Base-by-base conservation (phyloP, 2,113 vertebrate genomes). In the mouse (Mus musculus) region DNA sequence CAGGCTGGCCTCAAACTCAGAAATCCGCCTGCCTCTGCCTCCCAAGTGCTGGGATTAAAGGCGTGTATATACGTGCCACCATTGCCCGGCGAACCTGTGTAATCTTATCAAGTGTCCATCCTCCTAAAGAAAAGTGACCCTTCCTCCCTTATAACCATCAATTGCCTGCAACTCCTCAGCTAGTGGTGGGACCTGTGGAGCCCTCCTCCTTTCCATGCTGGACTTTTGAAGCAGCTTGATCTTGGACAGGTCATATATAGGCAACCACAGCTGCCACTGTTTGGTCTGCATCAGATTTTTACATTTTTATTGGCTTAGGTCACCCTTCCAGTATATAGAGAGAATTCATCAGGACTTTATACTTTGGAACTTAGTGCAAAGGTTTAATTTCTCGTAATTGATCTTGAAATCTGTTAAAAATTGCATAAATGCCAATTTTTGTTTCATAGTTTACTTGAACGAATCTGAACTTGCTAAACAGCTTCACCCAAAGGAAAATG, bases 401-500 rank as follows among this genome's bases (percentile, higher is more conserved):
- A 69, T 92, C 16, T 75, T 90, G 94, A 91, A 94, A 86, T 82
- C 28, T 69, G 5, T 77, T 89, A 92, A 67, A 24, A 78, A 36
- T 88, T 95, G 7, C 11, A 2, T 80, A 76, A 94, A 56, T 80
- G 52, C 39, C 56, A 26, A 59, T 61, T 93, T 94, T 61, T 91
- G 1, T 97, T 91, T 89, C 14, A 4, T 88, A 99, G 99, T 97
- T 95, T 95, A 88, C 14, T 90, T 99, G 85, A 96, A 56, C 13
- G 98, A 98, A 65, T 54, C 88, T 7, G 98, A 99, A 89, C 95
- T 99, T 84, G 90, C 88, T 1, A 98, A 75, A 42, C 99, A 99
- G 73, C 97, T 98, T 63, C 98, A 99, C 56, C 99, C 99, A 0
- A 99, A 99, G 96, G 99, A 99, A 56, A 99, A 99, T 7, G 99